Evolutionary conservation across 2,888 invertebrate genomes (phyloP), one percentile per base, ranked within the genome.

Genomic region (Cremastinae sp.): DNA sequence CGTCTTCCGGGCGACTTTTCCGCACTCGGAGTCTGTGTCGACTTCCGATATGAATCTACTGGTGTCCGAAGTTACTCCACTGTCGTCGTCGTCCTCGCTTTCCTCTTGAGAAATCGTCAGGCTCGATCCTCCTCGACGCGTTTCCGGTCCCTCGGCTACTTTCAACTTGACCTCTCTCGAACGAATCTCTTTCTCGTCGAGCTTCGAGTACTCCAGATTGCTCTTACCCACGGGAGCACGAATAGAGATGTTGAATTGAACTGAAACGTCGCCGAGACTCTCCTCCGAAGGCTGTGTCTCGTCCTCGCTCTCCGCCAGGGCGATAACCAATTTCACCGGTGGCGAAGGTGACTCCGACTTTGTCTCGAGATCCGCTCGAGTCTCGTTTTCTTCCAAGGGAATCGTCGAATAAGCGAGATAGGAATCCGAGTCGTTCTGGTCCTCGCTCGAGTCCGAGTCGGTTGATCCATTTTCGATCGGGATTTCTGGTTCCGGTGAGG

Each of bases 1-100:
- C 85, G 92, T 90, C 81, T 92, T 93, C 41, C 90, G 91, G 12
- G 10, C 10, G 1, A 9, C 45, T 43, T 22, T 10, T 1, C 91
- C 91, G 77, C 91, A 91, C 74, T 94, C 94, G 0, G 92, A 91
- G 82, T 94, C 93, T 0, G 92, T 92, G 78, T 94, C 93, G 1
- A 91, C 92, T 82, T 94, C 94, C 0, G 94, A 94, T 77, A 94
- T 91, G 77, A 93, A 93, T 65, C 93, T 90, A 80, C 94, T 94
- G 90, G 94, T 91, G 84, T 94, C 94, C 0, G 92, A 92, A 0
- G 94, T 94, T 0, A 94, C 94, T 0, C 94, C 94, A 0, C 94
- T 94, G 85, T 94, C 94, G 37, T 91, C 91, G 47, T 58, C 68
- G 82, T 94, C 94, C 83, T 93, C 94, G 1, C 88, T 89, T 39